A percentile compares a stretch with the other conserved stretches of the same genome.
These are phyloP conservation scores for Pantala flavescens DNA, from an alignment of 1,140 invertebrate species.

Conservation along the genomic window DNA sequence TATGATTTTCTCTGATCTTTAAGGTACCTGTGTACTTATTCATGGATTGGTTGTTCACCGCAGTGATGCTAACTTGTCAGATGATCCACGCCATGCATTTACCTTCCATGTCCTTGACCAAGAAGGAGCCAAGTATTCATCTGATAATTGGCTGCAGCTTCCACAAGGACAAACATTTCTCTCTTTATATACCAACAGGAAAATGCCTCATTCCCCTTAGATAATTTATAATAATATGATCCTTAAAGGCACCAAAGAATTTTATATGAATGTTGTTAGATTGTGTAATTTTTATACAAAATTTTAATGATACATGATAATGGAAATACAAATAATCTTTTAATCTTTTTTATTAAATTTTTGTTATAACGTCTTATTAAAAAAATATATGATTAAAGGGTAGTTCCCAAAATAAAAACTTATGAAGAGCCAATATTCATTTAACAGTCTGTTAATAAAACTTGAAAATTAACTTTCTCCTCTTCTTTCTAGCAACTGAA, in stretches of 20 bases:
- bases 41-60: slow-evolving; percentile 90
- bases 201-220: not conserved
- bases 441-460: too few relatives aligned
- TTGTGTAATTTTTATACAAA: too few relatives aligned
- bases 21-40: slow-evolving; percentile 79
- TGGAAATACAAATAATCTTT: too few relatives aligned
- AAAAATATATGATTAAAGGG: too few relatives aligned
- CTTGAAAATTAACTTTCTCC: too few relatives aligned
- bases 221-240: not conserved
- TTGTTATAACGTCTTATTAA: too few relatives aligned
- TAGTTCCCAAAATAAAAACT: too few relatives aligned
- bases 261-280: slow-evolving; percentile 21
- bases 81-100: slow-evolving; percentile 80
- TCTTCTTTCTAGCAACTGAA: too few relatives aligned
- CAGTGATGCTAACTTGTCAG: slow-evolving; percentile 75
- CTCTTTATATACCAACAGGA: slow-evolving; percentile 44
- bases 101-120: slow-evolving; percentile 91
- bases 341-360: too few relatives aligned
- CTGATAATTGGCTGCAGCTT: slow-evolving; percentile 79
- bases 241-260: slow-evolving; percentile 20
- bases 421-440: too few relatives aligned
- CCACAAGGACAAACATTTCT: slow-evolving; percentile 47
- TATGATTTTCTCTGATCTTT: too few relatives aligned
- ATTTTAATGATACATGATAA: too few relatives aligned
- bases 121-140: slow-evolving; percentile 58